Evolutionary conservation across 1,140 invertebrate species (phyloP).

Genomic region (Octopus sinensis): DNA sequence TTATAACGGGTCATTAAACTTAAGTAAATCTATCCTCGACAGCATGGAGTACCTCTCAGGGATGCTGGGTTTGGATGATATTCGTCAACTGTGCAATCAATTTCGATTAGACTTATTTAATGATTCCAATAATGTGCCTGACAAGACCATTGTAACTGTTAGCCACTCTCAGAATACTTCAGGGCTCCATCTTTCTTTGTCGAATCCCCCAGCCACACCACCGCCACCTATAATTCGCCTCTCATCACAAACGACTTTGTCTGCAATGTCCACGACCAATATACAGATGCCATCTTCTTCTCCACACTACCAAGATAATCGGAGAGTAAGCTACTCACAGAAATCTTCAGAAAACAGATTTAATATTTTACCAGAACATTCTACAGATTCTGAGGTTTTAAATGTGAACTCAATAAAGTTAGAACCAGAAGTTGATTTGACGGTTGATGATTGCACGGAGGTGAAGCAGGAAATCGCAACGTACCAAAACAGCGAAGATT

Average conservation of each 20-base stretch:
- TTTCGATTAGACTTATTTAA: slow-evolving; percentile 6
- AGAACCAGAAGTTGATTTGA: slow-evolving; percentile 4
- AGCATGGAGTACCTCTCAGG: slow-evolving; percentile 5
- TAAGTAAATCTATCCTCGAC: neutral
- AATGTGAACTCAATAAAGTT: neutral
- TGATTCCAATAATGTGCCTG: neutral
- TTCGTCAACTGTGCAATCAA: slow-evolving; percentile 5
- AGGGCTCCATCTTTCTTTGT: neutral
- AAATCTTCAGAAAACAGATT: neutral
- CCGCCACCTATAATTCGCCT: neutral
- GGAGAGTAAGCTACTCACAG: neutral
- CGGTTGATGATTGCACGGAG: neutral
- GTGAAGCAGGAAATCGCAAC: neutral
- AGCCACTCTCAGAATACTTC: neutral
- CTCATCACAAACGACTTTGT: neutral
- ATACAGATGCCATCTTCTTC: neutral
- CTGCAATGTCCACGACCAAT: neutral
- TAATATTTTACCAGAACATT: neutral
- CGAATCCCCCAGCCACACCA: neutral
- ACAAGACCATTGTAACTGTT: neutral
- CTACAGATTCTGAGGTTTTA: neutral
- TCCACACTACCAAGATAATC: neutral
- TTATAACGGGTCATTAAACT: slow-evolving; percentile 2
- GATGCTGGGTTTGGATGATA: neutral
- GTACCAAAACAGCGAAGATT: neutral